Conservation (phyloP, 2,797 vertebrate species). For the Antrozous pallidus region DNA sequence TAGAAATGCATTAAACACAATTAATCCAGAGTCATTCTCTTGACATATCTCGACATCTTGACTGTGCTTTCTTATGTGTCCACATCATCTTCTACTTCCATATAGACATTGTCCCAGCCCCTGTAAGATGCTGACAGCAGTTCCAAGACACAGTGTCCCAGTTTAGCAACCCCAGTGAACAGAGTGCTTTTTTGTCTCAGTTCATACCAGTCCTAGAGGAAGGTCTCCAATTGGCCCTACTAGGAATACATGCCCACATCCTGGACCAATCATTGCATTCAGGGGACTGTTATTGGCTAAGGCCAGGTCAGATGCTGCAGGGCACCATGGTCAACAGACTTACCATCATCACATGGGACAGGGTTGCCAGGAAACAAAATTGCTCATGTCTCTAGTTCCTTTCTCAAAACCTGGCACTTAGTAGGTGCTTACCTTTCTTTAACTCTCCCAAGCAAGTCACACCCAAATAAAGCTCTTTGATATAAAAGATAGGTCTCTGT, state of each 20-base stretch:
- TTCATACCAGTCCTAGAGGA: not conserved
- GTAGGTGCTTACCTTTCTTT: not conserved
- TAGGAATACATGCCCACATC: not conserved
- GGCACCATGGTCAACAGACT: not conserved
- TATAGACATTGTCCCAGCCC: not conserved
- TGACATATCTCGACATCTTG: not conserved
- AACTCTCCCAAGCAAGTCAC: not conserved
- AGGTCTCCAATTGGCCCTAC: not conserved
- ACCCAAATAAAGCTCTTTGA: not conserved
- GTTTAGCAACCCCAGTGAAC: not conserved
- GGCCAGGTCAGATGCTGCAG: not conserved
- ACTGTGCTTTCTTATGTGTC: not conserved
- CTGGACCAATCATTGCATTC: not conserved
- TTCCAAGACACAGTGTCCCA: not conserved
- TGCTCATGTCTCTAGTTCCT: not conserved
- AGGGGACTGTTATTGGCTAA: not conserved
- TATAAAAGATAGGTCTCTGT: not conserved
- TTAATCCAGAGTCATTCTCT: not conserved
- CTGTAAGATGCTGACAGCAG: not conserved
- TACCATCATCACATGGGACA: not conserved
- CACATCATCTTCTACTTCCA: not conserved
- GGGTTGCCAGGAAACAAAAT: not conserved
- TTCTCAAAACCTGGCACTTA: not conserved
- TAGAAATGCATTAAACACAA: not conserved
- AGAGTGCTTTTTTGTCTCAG: not conserved